A percentile compares a stretch with the other conserved stretches of the same genome.
Conservation (phyloP, 2,797 vertebrate genomes). For the Phalloptychus januarius region DNA sequence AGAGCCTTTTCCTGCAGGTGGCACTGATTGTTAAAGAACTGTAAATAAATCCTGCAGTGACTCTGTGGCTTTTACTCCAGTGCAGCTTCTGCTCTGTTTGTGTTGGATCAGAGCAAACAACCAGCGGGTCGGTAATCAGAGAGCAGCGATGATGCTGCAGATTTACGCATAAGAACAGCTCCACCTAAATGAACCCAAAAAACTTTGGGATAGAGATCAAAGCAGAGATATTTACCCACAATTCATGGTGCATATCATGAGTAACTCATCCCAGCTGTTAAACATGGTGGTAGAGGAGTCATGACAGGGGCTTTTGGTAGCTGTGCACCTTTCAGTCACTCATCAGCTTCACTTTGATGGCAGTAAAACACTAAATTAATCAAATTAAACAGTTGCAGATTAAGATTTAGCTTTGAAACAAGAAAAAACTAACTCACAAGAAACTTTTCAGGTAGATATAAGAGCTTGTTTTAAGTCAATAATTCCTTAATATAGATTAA, state of each 20-base stretch:
- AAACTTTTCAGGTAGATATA: too few relatives aligned
- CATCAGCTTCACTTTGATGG: background rate
- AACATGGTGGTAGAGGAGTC: background rate
- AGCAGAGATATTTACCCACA: background rate
- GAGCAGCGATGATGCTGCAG: constrained; percentile 24
- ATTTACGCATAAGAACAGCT: constrained; percentile 16
- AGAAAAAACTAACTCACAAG: too few relatives aligned
- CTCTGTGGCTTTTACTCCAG: constrained; percentile 19
- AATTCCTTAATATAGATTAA: too few relatives aligned
- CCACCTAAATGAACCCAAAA: background rate
- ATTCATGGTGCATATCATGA: background rate
- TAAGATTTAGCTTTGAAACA: background rate
- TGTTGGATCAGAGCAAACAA: background rate
- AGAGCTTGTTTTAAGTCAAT: too few relatives aligned
- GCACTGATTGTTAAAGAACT: constrained; percentile 32
- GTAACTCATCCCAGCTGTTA: background rate
- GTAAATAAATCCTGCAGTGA: constrained; percentile 55
- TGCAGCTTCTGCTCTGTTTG: constrained; percentile 25
- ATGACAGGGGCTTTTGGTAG: background rate
- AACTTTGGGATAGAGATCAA: background rate
- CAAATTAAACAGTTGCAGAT: background rate
- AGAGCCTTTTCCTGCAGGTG: background rate
- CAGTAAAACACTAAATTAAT: background rate
- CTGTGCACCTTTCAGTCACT: background rate
- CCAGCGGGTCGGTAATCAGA: background rate